phyloP scores from a whole-genome alignment of 2,797 vertebrate genomes.

The Alauda arvensis region DNA sequence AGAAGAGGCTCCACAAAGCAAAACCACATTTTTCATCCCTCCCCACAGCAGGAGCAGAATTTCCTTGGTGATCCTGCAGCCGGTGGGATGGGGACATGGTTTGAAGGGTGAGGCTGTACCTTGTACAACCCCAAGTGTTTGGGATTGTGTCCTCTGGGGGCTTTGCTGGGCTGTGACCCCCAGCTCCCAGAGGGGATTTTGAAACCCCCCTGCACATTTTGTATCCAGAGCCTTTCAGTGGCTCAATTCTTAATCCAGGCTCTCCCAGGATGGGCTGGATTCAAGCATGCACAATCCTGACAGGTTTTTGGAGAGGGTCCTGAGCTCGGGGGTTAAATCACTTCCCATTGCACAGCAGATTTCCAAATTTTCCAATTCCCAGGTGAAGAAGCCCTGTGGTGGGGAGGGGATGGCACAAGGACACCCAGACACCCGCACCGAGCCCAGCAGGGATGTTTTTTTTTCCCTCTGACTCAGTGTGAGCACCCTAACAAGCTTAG shows the following conservation, averaged over 20 bases:
- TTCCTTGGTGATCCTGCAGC: background rate
- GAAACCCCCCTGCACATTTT: background rate
- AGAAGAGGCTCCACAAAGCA: background rate
- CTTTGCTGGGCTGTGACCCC: rapidly evolving
- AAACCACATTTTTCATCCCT: background rate
- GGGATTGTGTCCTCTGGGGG: rapidly evolving
- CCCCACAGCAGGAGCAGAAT: background rate
- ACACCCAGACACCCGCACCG: rapidly evolving
- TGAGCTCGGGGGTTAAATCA: background rate
- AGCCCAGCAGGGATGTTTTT: background rate
- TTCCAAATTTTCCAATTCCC: background rate
- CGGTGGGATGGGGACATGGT: background rate
- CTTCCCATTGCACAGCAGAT: background rate
- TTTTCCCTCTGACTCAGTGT: background rate
- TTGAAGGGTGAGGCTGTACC: background rate
- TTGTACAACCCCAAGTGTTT: too few species aligned
- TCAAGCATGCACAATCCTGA: rapidly evolving
- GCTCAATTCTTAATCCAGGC: background rate
- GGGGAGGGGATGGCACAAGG: background rate
- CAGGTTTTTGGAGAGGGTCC: background rate
- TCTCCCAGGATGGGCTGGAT: background rate
- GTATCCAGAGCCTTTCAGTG: background rate
- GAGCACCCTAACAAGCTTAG: background rate
- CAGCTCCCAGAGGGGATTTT: background rate
- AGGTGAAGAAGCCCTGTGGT: rapidly evolving